Evolutionary conservation across 2,113 vertebrate species (phyloP).

Genomic region (Heterotilapia buettikoferi): DNA sequence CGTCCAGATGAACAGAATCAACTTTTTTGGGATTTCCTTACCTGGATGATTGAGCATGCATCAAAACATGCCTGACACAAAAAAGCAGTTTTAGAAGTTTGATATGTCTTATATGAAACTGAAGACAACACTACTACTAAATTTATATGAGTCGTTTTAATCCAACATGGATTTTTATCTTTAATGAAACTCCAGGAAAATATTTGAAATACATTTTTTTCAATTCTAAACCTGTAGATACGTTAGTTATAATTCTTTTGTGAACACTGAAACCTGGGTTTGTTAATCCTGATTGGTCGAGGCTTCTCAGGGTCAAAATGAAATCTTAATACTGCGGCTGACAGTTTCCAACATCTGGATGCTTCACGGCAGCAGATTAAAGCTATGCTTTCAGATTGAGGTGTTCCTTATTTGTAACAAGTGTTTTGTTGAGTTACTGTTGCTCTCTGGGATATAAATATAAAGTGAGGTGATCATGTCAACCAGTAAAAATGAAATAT

Average conservation of each 20-base stretch:
- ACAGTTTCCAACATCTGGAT: not conserved
- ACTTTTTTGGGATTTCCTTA: no score
- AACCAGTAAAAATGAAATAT: not conserved
- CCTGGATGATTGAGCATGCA: no score
- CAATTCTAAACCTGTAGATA: not conserved
- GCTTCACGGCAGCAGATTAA: not conserved
- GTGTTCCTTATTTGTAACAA: not conserved
- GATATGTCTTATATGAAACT: not conserved
- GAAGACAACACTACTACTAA: not conserved
- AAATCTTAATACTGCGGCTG: not conserved
- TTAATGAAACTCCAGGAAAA: not conserved
- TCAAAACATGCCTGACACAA: not conserved
- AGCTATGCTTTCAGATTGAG: not conserved
- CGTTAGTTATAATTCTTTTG: not conserved
- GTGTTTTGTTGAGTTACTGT: not conserved
- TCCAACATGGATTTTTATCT: not conserved
- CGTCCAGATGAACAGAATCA: no score
- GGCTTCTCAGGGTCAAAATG: not conserved
- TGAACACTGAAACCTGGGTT: not conserved
- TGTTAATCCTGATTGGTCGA: not conserved
- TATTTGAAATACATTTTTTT: not conserved
- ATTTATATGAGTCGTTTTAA: not conserved
- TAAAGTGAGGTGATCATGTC: not conserved
- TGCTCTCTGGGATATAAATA: not conserved
- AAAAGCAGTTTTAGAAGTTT: not conserved